Evolutionary conservation across 2,113 vertebrate species (phyloP).

Genomic region (Daboia siamensis): DNA sequence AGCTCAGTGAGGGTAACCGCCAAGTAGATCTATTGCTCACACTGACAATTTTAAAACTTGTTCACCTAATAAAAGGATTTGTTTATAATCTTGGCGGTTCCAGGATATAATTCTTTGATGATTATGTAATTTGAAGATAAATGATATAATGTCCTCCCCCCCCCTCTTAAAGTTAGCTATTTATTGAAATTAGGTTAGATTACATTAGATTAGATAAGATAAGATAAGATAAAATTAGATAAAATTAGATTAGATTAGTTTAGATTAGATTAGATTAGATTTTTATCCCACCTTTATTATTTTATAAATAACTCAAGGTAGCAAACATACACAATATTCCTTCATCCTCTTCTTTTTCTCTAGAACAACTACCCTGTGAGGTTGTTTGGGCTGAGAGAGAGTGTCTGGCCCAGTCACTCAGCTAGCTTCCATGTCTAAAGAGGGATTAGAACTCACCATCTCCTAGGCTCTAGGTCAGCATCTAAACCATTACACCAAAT

Average conservation of each 20-base stretch:
- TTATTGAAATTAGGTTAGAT: no score
- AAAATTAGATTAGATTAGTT: no score
- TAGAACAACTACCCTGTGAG: background rate
- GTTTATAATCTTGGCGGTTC: background rate
- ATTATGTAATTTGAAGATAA: background rate
- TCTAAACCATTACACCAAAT: background rate
- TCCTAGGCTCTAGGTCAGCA: background rate
- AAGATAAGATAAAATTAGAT: no score
- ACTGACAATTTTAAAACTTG: background rate
- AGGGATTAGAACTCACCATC: no score
- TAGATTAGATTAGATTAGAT: no score
- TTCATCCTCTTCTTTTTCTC: background rate
- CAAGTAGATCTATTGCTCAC: background rate
- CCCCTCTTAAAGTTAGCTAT: background rate
- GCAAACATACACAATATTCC: background rate
- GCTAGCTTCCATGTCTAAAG: background rate
- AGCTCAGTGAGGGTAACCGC: background rate
- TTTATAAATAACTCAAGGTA: background rate
- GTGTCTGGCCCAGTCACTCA: background rate
- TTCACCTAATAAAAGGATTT: background rate
- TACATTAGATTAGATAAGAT: no score
- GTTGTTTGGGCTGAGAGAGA: background rate
- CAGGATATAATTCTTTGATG: background rate
- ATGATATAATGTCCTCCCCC: background rate
- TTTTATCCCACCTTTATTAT: background rate